Evolutionary conservation across 2,888 invertebrate species (phyloP).

Genomic region (Hypena proboscidalis): DNA sequence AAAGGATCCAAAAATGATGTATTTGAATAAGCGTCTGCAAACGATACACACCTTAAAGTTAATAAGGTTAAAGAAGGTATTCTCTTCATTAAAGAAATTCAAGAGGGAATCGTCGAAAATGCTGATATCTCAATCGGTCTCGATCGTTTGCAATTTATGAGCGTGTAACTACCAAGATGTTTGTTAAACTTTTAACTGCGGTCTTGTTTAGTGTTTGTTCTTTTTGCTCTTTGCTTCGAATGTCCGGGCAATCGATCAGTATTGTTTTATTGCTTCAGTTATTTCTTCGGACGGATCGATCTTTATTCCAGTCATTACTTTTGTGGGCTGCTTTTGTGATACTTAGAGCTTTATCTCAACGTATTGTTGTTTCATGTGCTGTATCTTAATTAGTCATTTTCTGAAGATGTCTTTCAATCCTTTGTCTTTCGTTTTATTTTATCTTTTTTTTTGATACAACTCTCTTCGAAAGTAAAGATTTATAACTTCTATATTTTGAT

Average conservation of each 20-base stretch:
- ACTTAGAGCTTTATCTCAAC: conserved; percentile 21
- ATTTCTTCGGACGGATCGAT: conserved; percentile 15
- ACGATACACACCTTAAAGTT: conserved; percentile 32
- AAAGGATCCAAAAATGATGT: conserved; percentile 46
- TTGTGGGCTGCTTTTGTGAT: conserved; percentile 16
- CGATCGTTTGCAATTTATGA: conserved; percentile 66
- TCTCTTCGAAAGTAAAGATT: no score
- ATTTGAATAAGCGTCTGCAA: conserved; percentile 45
- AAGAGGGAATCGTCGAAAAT: conserved; percentile 40
- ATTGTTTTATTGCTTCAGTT: conserved; percentile 34
- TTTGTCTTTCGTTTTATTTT: no score
- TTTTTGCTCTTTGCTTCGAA: conserved; percentile 31
- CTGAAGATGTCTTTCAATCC: no score
- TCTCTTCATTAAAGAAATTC: conserved; percentile 20
- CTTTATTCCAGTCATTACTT: conserved; percentile 27
- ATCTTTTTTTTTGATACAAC: no score
- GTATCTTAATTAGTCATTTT: not conserved
- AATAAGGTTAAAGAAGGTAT: conserved; percentile 44
- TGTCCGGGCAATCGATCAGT: conserved; percentile 38
- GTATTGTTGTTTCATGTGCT: conserved; percentile 14
- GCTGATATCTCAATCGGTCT: conserved; percentile 72
- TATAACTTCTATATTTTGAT: no score
- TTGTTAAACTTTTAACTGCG: conserved; percentile 54
- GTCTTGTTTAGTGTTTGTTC: conserved; percentile 37
- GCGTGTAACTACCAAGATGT: conserved; percentile 61